Conservation (phyloP, 2,113 vertebrate genomes). For the Anarrhichthys ocellatus region DNA sequence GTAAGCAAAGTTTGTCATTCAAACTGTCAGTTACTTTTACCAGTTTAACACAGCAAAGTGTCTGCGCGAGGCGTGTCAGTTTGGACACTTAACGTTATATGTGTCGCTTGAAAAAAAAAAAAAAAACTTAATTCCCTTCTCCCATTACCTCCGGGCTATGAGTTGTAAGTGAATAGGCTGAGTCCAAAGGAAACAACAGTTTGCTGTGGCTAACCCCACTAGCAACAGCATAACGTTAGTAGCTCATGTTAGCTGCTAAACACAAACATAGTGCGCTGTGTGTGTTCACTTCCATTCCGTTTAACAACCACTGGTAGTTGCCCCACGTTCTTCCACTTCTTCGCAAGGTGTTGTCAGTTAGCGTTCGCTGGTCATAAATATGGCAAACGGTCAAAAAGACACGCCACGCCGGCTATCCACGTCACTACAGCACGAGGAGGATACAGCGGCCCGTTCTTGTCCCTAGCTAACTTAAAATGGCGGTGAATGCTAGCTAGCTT, state of each 20-base stretch:
- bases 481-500: slow-evolving; percentile 72
- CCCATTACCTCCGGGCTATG: slow-evolving; percentile 1
- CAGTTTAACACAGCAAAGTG: background rate
- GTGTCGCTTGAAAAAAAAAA: background rate
- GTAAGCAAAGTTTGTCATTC: slow-evolving; percentile 47
- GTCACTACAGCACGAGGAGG: slow-evolving; percentile 73
- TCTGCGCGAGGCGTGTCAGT: background rate
- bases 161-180: background rate
- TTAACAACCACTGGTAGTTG: too few species aligned
- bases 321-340: background rate
- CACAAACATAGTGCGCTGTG: background rate
- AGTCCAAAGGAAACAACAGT: slow-evolving; percentile 38
- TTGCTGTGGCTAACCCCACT: slow-evolving; percentile 38
- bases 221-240: slow-evolving; percentile 12
- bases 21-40: slow-evolving; percentile 13
- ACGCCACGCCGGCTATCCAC: slow-evolving; percentile 49
- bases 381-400: background rate
- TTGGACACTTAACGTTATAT: background rate
- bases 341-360: slow-evolving; percentile 27
- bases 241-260: slow-evolving; percentile 19
- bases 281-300: background rate
- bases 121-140: slow-evolving; percentile 28
- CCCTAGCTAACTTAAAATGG: slow-evolving; percentile 81
- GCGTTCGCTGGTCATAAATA: background rate
- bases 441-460: slow-evolving; percentile 67